phyloP scores from a whole-genome alignment of 2,113 vertebrate genomes.

The Microcebus lehilahytsara region DNA sequence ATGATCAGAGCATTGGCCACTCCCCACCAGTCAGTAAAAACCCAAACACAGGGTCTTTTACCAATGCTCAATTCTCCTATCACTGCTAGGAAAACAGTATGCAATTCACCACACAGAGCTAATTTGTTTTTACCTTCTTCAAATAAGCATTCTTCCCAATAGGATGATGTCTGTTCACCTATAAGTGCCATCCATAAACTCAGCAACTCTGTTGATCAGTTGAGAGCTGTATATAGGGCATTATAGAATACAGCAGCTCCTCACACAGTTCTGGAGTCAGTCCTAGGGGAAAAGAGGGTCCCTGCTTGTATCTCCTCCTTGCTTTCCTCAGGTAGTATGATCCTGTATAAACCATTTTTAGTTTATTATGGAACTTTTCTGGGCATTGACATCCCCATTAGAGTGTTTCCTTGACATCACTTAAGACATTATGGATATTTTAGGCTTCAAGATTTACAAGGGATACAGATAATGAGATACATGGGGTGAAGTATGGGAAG shows the following conservation, averaged over 20 bases:
- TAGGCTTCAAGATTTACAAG: neutral
- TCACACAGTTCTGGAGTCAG: neutral
- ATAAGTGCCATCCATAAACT: neutral
- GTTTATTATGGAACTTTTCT: neutral
- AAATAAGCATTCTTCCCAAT: neutral
- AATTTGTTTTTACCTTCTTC: neutral
- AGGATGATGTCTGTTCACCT: neutral
- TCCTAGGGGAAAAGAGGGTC: neutral
- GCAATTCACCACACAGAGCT: neutral
- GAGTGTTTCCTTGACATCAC: neutral
- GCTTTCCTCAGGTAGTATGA: neutral
- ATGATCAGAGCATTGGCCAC: neutral
- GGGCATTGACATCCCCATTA: neutral
- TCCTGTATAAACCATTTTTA: neutral
- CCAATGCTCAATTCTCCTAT: neutral
- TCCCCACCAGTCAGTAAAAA: neutral
- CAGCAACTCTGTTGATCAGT: neutral
- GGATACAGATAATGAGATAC: neutral
- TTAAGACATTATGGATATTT: neutral
- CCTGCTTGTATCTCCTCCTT: neutral
- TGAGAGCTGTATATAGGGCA: neutral
- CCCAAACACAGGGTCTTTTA: neutral
- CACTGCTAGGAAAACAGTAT: neutral
- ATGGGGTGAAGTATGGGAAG: neutral
- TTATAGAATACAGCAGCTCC: neutral